Evolutionary conservation across 2,113 vertebrate genomes (phyloP).

Genomic region (Vanacampus margaritifer): DNA sequence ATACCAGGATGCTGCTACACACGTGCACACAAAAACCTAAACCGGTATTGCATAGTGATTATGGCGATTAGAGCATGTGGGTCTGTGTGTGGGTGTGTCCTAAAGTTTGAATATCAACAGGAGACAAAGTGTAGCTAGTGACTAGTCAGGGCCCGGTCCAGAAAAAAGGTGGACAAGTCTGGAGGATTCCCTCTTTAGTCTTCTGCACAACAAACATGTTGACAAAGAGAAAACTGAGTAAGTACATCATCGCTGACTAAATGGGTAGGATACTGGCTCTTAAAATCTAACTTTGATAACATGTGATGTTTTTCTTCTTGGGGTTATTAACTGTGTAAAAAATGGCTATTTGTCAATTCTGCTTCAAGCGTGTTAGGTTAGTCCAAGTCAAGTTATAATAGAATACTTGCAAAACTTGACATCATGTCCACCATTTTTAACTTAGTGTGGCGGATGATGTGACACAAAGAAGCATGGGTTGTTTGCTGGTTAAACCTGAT

Average conservation of each 20-base stretch:
- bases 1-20: neutral
- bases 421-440: neutral
- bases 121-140: neutral
- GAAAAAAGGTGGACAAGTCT: neutral
- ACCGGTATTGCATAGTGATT: constrained; percentile 1
- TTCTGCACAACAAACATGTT: constrained; percentile 17
- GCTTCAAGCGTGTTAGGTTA: neutral
- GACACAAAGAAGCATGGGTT: neutral
- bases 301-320: neutral
- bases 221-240: constrained; percentile 27
- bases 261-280: neutral
- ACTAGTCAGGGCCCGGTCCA: neutral
- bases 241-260: constrained; percentile 5
- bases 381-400: neutral
- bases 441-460: neutral
- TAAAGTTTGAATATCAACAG: constrained; percentile 3
- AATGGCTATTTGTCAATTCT: neutral
- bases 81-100: constrained; percentile 30
- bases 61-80: neutral
- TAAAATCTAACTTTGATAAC: neutral
- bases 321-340: neutral
- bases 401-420: neutral
- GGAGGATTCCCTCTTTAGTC: neutral
- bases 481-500: constrained; percentile 33
- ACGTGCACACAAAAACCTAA: neutral